Percentiles rank a stretch among this genome's conserved stretches.
These are phyloP conservation scores for Prorops nasuta DNA, from an alignment of 1,140 invertebrate genomes.

Conservation along the genomic window DNA sequence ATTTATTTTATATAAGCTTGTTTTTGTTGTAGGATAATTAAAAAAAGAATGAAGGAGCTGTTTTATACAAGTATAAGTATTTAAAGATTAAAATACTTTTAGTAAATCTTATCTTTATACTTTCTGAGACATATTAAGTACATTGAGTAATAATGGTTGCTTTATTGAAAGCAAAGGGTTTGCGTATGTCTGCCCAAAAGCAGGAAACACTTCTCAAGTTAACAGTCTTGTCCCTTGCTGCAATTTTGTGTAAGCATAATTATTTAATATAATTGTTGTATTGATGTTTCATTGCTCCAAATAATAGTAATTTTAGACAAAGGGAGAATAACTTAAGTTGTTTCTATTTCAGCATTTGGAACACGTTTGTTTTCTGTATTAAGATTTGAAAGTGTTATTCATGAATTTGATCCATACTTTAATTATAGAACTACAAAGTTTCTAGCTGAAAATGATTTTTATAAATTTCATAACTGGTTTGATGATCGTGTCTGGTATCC, in stretches of 20 bases:
- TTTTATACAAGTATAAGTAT: too few species aligned
- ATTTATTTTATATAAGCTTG: too few species aligned
- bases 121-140: too few species aligned
- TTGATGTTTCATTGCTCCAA: conserved; percentile 6
- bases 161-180: conserved; percentile 45
- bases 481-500: conserved; percentile 99
- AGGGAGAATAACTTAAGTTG: conserved; percentile 8
- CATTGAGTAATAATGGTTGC: conserved; percentile 46
- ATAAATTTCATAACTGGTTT: conserved; percentile 99
- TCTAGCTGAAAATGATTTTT: conserved; percentile 94
- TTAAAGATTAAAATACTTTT: too few species aligned
- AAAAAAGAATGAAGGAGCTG: too few species aligned
- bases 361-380: conserved; percentile 95
- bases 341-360: conserved; percentile 81
- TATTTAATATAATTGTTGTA: conserved; percentile 14
- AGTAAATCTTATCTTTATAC: too few species aligned
- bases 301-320: conserved; percentile 2
- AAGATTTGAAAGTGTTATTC: conserved; percentile 95
- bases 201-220: conserved; percentile 94
- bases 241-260: conserved; percentile 83
- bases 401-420: conserved; percentile 99
- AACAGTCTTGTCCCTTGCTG: conserved; percentile 85
- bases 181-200: conserved; percentile 76
- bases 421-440: conserved; percentile 97
- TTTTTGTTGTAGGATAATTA: too few species aligned